Base-by-base conservation (phyloP, 2,113 vertebrate genomes). In the Salvelinus namaycush region DNA sequence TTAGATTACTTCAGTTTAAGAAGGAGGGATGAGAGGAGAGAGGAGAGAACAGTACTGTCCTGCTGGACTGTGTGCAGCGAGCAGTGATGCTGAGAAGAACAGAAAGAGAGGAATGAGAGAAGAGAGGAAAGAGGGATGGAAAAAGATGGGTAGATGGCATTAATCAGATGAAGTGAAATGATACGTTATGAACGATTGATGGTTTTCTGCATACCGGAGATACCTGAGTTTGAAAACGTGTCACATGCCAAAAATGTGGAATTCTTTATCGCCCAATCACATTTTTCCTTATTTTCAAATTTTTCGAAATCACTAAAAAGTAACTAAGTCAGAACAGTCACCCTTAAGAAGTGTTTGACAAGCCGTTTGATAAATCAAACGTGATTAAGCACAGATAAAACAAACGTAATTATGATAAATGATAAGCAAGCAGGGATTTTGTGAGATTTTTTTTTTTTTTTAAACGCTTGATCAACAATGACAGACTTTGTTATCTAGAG, bases 241-340 rank as follows among this genome's bases (percentile, higher is more conserved):
- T 88, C 81, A 88, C 89, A 91, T 87, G 84, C 12, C 60, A 88
- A 86, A 85, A 85, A 89, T 79, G 78, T 26, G 54, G n/a, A 39
- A 62, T 48, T 67, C 20, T 20, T 34, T 39, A 20, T 34, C 13
- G 79, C 81, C 86, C 80, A 0, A 2, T 57, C 39, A 69, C 73
- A 86, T 84, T 79, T 83, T 73, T 73, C 12, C 54, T 20, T 14
- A 9, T 31, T 76, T 71, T 54, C 11, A 13, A 16, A 4, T 16
- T 18, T 9, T 76, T 75, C 68, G 2, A 64, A 83, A 48, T 48
- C 22, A 48, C 22, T 26, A 85, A 79, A 64, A 69, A 74, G 66
- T 88, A 86, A 90, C 76, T 83, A 85, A 65, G 64, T 79, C 76
- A 71, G 54, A 78, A 60, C 44, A 67, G 72, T 82, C 81, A 86